Evolutionary conservation across 2,888 invertebrate genomes (phyloP).

Genomic region (Caenorhabditis auriculariae): DNA sequence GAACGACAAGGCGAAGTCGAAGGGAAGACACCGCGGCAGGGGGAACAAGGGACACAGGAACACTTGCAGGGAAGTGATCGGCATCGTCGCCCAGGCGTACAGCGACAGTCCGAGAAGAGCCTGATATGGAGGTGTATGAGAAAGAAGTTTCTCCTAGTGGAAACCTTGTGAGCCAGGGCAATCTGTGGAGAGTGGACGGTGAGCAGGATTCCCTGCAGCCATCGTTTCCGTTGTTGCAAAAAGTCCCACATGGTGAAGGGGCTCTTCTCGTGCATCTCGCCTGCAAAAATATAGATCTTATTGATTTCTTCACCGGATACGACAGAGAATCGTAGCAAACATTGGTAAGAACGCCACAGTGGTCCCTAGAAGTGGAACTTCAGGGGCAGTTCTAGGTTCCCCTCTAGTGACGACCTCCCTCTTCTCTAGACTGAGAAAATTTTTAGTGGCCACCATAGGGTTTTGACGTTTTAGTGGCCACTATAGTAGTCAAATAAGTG

Average conservation of each 20-base stretch:
- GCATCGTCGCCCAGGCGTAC: conserved; percentile 94
- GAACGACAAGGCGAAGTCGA: conserved; percentile 86
- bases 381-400: too few relatives aligned
- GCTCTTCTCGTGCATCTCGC: conserved; percentile 98
- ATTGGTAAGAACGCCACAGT: too few relatives aligned
- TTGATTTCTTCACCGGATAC: too few relatives aligned
- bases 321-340: background rate
- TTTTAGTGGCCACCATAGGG: too few relatives aligned
- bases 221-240: conserved; percentile 90
- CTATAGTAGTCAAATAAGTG: too few relatives aligned
- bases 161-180: conserved; percentile 54
- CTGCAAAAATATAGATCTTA: conserved; percentile 21
- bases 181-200: conserved; percentile 65
- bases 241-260: conserved; percentile 93
- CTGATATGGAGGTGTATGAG: conserved; percentile 67
- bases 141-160: background rate
- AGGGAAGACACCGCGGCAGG: conserved; percentile 73
- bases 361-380: too few relatives aligned
- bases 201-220: conserved; percentile 74
- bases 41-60: conserved; percentile 79
- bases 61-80: conserved; percentile 82
- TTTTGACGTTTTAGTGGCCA: too few relatives aligned
- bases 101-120: conserved; percentile 82
- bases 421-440: too few relatives aligned
- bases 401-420: too few relatives aligned